Base-by-base conservation (phyloP, 1,140 invertebrate species). In the Apis mellifera region DNA sequence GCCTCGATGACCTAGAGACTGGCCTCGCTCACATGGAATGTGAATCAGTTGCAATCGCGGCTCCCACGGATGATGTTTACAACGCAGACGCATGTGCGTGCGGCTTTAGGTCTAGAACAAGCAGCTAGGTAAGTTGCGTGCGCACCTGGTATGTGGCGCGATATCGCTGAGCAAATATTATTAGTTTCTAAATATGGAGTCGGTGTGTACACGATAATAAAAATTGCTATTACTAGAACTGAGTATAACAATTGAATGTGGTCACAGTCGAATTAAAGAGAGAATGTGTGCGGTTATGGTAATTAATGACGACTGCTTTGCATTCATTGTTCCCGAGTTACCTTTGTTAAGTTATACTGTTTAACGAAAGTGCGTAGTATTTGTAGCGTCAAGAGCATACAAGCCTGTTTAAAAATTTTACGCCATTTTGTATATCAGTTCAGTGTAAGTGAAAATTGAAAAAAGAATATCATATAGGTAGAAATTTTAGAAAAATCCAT, bases 1-100 rank as follows among this genome's bases (percentile, higher is more conserved):
- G 72, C n/a, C n/a, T n/a, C 64, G 84, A 88, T 70, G 77, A 83
- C 77, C 84, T 81, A 85, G 84, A 86, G 77, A 75, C 26, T 73
- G 86, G 69, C 57, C 80, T 78, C 86, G 80, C 70, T 42, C 57
- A 59, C 68, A 42, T 62, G 81, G 84, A 89, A 88, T 88, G 86
- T 79, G 87, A 89, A 89, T 89, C 81, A 84, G 78, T 71, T 72
- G 84, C 54, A 60, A 60, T 54, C 60, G 81, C 23, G 70, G 78
- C 84, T 89, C 86, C 86, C 84, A 86, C 84, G 84, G 77, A 74
- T 84, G 74, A 86, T 85, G 84, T 87, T 87, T 87, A 86, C 86
- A 62, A 62, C 59, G 59, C 48, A 19, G 50, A 19, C 57, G 70
- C 52, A 70, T 68, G 83, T 70, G 57, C 66, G 60, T 73, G 78